Base-by-base conservation (phyloP, 2,797 vertebrate species). In the Myiotriccus ornatus region DNA sequence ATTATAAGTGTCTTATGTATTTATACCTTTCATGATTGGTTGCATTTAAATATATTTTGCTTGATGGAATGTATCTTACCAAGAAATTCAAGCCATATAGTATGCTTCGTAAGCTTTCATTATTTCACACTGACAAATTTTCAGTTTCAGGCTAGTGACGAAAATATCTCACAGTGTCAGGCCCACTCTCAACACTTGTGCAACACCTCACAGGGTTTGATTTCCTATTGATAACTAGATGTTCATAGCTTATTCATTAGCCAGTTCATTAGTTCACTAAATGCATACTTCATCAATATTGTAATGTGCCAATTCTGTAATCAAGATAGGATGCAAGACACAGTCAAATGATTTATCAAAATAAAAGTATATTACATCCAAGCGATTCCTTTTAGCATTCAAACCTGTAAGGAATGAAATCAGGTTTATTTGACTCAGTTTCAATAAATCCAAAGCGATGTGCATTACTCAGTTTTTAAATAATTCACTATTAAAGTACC, bases 331-430 rank as follows among this genome's bases (percentile, higher is more conserved):
- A 55, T 46, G 21, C 1, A 10, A 79, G 27, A 49, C 17, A 69
- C 5, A 52, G 34, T 83, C 34, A 87, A 79, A 89, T 50, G 21
- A 53, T 41, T 90, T 69, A 65, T 44, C 87, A 84, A 93, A 93
- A 49, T 41, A 30, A 28, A 84, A 92, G 8, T 69, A 84, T 22
- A 5, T 55, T 92, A 49, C 57, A 75, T 24, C 6, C 34, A 81
- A 81, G 14, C 8, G 65, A 39, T 32, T 91, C 10, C 19, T 83
- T 81, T 76, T 49, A 79, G 22, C 39, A 83, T 67, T 67, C 28
- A 89, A 59, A 70, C 41, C 28, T 60, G 14, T 44, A 77, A 59
- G 49, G 47, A 93, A 92, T 32, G 4, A 92, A 90, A 86, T 75
- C 19, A 56, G 14, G 17, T 79, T 82, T 56, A 27, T 34, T 84